Conservation (phyloP, 2,888 invertebrate species). For the Platynereis dumerilii region DNA sequence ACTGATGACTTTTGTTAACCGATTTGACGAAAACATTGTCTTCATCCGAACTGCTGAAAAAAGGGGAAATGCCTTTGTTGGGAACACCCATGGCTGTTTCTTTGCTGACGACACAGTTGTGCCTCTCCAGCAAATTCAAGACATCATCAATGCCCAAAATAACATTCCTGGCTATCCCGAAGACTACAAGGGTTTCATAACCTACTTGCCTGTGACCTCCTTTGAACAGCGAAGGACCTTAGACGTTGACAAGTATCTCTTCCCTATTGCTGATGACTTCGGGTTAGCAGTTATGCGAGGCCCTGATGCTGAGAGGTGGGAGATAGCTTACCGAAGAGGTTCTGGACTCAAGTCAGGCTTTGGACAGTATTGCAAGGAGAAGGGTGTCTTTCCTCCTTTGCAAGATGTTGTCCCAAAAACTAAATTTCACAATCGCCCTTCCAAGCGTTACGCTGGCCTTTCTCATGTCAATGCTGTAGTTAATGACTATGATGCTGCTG, state of each 20-base stretch:
- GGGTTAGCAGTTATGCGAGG: not conserved
- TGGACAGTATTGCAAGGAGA: not conserved
- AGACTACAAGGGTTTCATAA: no score
- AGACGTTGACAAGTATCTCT: not conserved
- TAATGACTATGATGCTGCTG: not conserved
- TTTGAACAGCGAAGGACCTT: not conserved
- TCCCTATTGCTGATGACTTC: not conserved
- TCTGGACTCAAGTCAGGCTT: not conserved
- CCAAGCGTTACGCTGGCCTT: not conserved
- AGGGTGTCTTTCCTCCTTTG: not conserved
- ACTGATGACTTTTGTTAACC: not conserved
- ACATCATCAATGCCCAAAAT: not conserved
- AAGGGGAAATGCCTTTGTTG: not conserved
- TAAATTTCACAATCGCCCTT: not conserved
- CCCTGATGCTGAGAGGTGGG: not conserved
- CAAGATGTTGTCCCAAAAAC: not conserved
- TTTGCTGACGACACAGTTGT: not conserved
- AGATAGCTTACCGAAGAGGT: not conserved
- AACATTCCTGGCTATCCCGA: no score
- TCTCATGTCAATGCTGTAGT: not conserved
- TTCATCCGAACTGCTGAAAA: not conserved
- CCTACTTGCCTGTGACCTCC: not conserved
- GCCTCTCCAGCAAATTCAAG: conserved; percentile 1
- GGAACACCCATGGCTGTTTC: not conserved
- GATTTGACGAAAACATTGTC: not conserved